Evolutionary conservation across 1,140 invertebrate genomes (phyloP).

Genomic region (Heliconius melpomene): DNA sequence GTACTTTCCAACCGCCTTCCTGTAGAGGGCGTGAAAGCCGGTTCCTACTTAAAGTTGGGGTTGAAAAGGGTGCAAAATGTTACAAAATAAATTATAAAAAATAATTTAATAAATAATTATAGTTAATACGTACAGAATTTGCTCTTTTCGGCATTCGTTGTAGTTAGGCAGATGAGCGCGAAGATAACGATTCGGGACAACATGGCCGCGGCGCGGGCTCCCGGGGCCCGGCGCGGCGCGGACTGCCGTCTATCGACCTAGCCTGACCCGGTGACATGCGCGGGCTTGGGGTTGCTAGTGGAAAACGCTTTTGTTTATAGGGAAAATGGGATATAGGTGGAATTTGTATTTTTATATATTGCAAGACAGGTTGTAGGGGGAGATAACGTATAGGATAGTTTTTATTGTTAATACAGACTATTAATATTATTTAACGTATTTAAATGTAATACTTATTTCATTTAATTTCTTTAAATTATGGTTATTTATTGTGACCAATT

Average conservation of each 20-base stretch:
- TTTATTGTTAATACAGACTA: too few species aligned
- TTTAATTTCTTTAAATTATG: too few species aligned
- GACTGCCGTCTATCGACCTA: constrained; percentile 63
- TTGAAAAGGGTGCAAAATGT: not conserved
- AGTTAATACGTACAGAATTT: constrained; percentile 73
- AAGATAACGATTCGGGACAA: constrained; percentile 59
- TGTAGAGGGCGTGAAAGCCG: constrained; percentile 50
- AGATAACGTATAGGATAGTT: too few species aligned
- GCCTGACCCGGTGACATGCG: constrained; percentile 45
- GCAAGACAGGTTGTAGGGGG: not conserved
- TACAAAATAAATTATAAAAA: not conserved
- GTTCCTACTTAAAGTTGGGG: constrained; percentile 21
- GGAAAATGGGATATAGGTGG: not conserved
- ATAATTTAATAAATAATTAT: not conserved
- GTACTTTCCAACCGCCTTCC: constrained; percentile 41
- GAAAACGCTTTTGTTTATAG: constrained; percentile 8
- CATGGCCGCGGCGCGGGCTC: constrained; percentile 70
- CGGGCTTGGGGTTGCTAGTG: constrained; percentile 43
- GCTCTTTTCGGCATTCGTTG: constrained; percentile 70
- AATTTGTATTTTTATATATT: not conserved
- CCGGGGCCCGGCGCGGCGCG: constrained; percentile 68
- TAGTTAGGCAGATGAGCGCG: constrained; percentile 51
- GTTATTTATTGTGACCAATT: too few species aligned
- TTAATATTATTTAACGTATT: too few species aligned
- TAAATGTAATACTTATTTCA: too few species aligned